A percentile compares a stretch with the other conserved stretches of the same genome.
These are phyloP conservation scores for Epizoanthus rinbou DNA, from an alignment of 92 coral and sea anemone species.

Conservation along the genomic window DNA sequence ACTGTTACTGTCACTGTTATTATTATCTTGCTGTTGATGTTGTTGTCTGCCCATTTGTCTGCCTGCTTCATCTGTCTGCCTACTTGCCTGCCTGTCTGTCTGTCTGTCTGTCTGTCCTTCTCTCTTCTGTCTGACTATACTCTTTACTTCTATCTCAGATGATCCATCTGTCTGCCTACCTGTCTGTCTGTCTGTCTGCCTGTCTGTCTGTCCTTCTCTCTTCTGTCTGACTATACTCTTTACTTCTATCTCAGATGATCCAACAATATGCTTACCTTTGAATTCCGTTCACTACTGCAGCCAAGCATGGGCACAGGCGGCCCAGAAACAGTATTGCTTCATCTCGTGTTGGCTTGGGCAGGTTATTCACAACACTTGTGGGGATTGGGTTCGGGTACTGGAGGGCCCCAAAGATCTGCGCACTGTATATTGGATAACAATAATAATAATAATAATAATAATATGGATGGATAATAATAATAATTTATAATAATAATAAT, in stretches of 20 bases:
- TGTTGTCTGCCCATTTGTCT: too few relatives aligned
- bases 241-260: too few relatives aligned
- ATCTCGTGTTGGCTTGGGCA: conserved; percentile 78
- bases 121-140: not conserved
- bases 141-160: too few relatives aligned
- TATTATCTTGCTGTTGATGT: too few relatives aligned
- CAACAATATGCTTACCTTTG: conserved; percentile 61
- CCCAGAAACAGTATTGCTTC: conserved; percentile 87
- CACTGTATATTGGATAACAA: conserved; percentile 48
- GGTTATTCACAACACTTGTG: conserved; percentile 55
- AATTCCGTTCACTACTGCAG: conserved; percentile 72
- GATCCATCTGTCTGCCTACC: too few relatives aligned
- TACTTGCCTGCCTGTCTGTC: not conserved
- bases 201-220: not conserved
- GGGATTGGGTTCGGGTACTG: conserved; percentile 86
- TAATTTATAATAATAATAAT: too few relatives aligned
- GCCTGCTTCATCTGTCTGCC: too few relatives aligned
- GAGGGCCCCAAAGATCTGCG: conserved; percentile 87
- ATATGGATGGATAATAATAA: too few relatives aligned
- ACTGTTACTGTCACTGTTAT: too few relatives aligned
- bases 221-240: not conserved
- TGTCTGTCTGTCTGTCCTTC: not conserved
- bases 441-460: too few relatives aligned
- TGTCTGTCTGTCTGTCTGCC: not conserved
- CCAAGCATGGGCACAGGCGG: conserved; percentile 76